A percentile compares a stretch with the other conserved stretches of the same genome.
Conservation (phyloP, 2,888 invertebrate species). For the Amiota mariae region DNA sequence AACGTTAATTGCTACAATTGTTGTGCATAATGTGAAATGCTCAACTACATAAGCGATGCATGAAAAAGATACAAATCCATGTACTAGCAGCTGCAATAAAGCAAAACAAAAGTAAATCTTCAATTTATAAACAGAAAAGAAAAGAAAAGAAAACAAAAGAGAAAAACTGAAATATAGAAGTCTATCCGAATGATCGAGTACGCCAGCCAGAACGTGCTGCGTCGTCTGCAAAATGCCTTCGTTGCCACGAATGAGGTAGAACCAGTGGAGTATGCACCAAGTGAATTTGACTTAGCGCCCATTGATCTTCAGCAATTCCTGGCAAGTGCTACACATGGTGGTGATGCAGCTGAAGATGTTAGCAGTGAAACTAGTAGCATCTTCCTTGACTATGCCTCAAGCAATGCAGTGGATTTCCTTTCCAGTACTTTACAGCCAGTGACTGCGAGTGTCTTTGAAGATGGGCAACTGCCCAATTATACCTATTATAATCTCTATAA, state of each 20-base stretch:
- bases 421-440: slow-evolving; percentile 29
- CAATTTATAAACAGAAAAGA: background rate
- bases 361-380: slow-evolving; percentile 48
- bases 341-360: slow-evolving; percentile 39
- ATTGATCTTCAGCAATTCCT: slow-evolving; percentile 61
- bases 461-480: slow-evolving; percentile 10
- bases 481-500: slow-evolving; percentile 1
- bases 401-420: slow-evolving; percentile 21
- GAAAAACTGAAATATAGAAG: background rate
- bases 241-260: slow-evolving; percentile 42
- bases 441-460: slow-evolving; percentile 23
- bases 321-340: slow-evolving; percentile 54
- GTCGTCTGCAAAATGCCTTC: slow-evolving; percentile 13
- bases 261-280: slow-evolving; percentile 28
- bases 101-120: background rate
- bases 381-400: slow-evolving; percentile 6
- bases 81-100: background rate
- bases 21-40: too few relatives aligned
- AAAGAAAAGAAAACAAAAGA: background rate
- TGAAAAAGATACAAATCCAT: too few relatives aligned
- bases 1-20: too few relatives aligned
- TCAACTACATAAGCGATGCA: too few relatives aligned
- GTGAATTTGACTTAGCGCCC: slow-evolving; percentile 52
- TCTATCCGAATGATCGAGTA: background rate
- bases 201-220: slow-evolving; percentile 17